A percentile compares a stretch with the other conserved stretches of the same genome.
Evolutionary conservation across 2,113 vertebrate genomes (phyloP).

Genomic region (Bolborhynchus lineola): DNA sequence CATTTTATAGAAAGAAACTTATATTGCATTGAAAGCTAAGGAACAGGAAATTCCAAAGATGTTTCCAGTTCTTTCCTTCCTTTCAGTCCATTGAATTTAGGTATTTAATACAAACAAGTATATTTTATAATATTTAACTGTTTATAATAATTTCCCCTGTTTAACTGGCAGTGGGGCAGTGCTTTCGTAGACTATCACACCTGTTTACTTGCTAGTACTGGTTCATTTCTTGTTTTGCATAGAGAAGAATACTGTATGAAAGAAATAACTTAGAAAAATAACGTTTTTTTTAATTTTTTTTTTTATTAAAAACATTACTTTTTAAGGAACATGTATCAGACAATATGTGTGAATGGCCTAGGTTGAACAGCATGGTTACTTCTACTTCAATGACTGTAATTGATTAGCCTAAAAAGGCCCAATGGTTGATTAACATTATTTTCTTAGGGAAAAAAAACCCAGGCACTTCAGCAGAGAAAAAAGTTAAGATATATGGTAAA

Average conservation of each 20-base stretch:
- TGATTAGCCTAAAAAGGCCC: not conserved
- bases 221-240: not conserved
- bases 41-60: not conserved
- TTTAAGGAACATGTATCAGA: not conserved
- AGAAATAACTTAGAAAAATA: not conserved
- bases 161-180: not conserved
- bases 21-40: not conserved
- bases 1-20: not conserved
- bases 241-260: not conserved
- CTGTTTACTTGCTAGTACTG: not conserved
- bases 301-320: not conserved
- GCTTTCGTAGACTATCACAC: not conserved
- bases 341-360: not conserved
- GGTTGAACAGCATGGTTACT: not conserved
- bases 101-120: not conserved
- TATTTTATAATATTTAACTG: not conserved
- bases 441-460: not conserved
- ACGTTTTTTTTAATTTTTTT: not conserved
- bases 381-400: not conserved
- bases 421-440: not conserved
- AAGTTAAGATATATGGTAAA: not conserved
- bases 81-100: not conserved
- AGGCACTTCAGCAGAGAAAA: not conserved
- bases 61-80: not conserved
- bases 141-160: not conserved